Base-by-base conservation (phyloP, 2,113 vertebrate genomes). In the Sialia sialis region DNA sequence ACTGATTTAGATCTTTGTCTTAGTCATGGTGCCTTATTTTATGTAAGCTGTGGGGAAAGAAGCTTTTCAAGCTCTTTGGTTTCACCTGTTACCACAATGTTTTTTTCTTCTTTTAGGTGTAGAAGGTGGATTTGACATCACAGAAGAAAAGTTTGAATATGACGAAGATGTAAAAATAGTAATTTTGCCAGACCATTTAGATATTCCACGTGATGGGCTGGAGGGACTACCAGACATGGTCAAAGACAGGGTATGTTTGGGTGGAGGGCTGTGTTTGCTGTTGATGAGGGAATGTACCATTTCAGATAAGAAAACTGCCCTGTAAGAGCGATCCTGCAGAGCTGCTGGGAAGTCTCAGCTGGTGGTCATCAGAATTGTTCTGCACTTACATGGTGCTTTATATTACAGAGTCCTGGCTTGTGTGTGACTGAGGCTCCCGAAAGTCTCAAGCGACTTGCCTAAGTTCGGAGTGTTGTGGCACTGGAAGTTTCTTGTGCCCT, bases 121-220 rank as follows among this genome's bases (percentile, higher is more conserved):
- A 29, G 99, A 99, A 97, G 99, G 99, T 25, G 99, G 99, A 46
- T 99, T 99, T 97, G 99, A 99, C 93, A 98, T 99, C 84, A 96
- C 83, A 4, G 97, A 98, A 55, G 99, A 99, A 51, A 99, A 99
- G 96, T 99, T 98, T 92, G 99, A 98, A 49, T 99, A 98, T 67
- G 99, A 99, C 0, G 99, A 99, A 94, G 99, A 99, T 38, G 98
- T 99, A 90, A 99, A 99, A 97, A 98, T 99, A 87, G 98, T 99
- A 10, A 98, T 99, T 97, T 98, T 99, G 74, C 99, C 99, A 7
- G 99, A 99, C 94, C 98, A 98, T 96, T 98, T 98, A 97, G 98
- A 99, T 96, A 99, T 99, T 92, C 99, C 98, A 86, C 98, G 98
- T 51, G 99, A 99, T 32, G 99, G 98, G 66, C 95, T 99, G 87